Percentiles rank a stretch among this genome's conserved stretches.
These are phyloP conservation scores for Acholoe squamosa DNA, from an alignment of 2,888 invertebrate species.

Conservation along the genomic window DNA sequence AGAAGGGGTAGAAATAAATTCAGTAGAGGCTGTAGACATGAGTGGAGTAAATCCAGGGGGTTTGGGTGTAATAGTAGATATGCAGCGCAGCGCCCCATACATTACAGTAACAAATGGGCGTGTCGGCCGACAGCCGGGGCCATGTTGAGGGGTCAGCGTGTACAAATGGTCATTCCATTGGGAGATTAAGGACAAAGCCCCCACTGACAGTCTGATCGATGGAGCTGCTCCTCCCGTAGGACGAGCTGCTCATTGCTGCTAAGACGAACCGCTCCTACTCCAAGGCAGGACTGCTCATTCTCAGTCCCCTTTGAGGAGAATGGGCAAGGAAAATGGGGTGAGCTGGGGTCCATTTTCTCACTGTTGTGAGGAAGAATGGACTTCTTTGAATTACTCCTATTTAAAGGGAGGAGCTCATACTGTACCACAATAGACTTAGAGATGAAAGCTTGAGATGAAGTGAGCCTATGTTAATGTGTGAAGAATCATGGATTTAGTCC, in stretches of 20 bases:
- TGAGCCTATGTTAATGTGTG: too few species aligned
- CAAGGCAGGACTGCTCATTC: slow-evolving; percentile 17
- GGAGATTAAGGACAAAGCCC: slow-evolving; percentile 49
- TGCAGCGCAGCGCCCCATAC: not conserved
- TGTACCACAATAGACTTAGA: too few species aligned
- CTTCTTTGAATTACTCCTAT: not conserved
- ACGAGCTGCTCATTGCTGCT: not conserved
- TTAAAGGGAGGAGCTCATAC: not conserved
- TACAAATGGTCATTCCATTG: slow-evolving; percentile 43
- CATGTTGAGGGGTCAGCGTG: slow-evolving; percentile 42
- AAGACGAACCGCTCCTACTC: not conserved
- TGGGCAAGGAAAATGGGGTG: not conserved
- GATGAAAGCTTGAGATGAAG: too few species aligned
- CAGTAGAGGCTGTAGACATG: not conserved
- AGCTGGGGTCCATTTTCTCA: too few species aligned
- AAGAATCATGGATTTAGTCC: too few species aligned
- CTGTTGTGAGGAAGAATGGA: not conserved
- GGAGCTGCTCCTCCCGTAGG: not conserved
- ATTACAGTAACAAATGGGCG: slow-evolving; percentile 51
- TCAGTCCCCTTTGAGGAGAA: not conserved
- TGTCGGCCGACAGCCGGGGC: slow-evolving; percentile 37
- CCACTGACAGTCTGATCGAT: slow-evolving; percentile 39
- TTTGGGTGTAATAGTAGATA: not conserved
- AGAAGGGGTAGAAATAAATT: too few species aligned
- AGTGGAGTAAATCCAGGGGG: slow-evolving; percentile 21